These are phyloP conservation scores for zebrafish (Danio rerio) DNA, from an alignment of 2,113 vertebrate genomes.

Conservation along the genomic window GRCz12tu NC_133182.1:38347501-38348000, in stretches of 20 bases:
- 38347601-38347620: background rate
- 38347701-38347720: constrained; percentile 9
- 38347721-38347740: constrained; percentile 24
- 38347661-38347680: background rate
- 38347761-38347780: constrained; percentile 1
- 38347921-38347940: background rate
- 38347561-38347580: background rate
- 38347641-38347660: constrained; percentile 6
- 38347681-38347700: constrained; percentile 10
- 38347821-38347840: constrained; percentile 23
- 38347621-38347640: background rate
- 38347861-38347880: constrained; percentile 40
- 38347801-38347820: constrained; percentile 25
- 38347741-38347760: constrained; percentile 3
- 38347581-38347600: background rate
- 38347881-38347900: constrained; percentile 32
- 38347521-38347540: constrained; percentile 1
- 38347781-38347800: background rate
- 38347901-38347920: constrained; percentile 31
- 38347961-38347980: constrained; percentile 48
- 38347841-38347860: constrained; percentile 23
- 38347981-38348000: constrained; percentile 32
- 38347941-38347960: constrained; percentile 45
- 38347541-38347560: constrained; percentile 8
- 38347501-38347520: background rate